These are phyloP conservation scores for Euborellia annulipes DNA, from an alignment of 1,140 invertebrate genomes.

Conservation along the genomic window DNA sequence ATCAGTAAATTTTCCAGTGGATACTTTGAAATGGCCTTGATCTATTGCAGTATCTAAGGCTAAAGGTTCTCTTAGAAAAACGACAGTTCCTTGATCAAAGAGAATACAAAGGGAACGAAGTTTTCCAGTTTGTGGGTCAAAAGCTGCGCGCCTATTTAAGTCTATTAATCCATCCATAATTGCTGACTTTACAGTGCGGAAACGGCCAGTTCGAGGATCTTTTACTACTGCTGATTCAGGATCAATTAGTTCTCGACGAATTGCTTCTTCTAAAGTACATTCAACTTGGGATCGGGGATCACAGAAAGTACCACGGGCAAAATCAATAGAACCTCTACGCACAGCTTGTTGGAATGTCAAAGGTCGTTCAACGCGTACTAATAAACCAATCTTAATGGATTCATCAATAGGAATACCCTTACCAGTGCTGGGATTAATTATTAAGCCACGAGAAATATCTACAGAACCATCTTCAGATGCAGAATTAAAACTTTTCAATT, in stretches of 20 bases:
- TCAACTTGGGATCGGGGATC: constrained; percentile 36
- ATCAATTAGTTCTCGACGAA: constrained; percentile 58
- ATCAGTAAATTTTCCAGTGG: constrained; percentile 58
- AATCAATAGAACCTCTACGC: constrained; percentile 30
- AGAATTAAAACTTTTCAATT: constrained; percentile 49
- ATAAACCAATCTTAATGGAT: constrained; percentile 52
- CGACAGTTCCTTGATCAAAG: constrained; percentile 53
- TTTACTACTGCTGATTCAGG: constrained; percentile 57
- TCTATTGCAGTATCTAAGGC: constrained; percentile 64
- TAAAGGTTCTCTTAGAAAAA: constrained; percentile 53
- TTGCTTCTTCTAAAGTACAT: constrained; percentile 62
- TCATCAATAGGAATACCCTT: constrained; percentile 52
- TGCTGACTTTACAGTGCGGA: constrained; percentile 51
- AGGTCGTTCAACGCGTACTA: constrained; percentile 55
- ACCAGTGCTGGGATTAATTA: constrained; percentile 62
- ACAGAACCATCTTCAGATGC: constrained; percentile 69
- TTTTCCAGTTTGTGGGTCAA: constrained; percentile 47
- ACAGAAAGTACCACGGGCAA: constrained; percentile 28
- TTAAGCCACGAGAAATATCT: constrained; percentile 53
- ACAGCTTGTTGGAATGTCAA: constrained; percentile 42
- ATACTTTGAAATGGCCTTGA: constrained; percentile 47
- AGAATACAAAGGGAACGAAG: constrained; percentile 47
- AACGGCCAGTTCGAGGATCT: constrained; percentile 57
- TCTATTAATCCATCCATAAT: constrained; percentile 56
- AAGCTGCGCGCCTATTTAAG: constrained; percentile 40